Conservation (phyloP, 2,797 vertebrate genomes). For the Psittacula echo region DNA sequence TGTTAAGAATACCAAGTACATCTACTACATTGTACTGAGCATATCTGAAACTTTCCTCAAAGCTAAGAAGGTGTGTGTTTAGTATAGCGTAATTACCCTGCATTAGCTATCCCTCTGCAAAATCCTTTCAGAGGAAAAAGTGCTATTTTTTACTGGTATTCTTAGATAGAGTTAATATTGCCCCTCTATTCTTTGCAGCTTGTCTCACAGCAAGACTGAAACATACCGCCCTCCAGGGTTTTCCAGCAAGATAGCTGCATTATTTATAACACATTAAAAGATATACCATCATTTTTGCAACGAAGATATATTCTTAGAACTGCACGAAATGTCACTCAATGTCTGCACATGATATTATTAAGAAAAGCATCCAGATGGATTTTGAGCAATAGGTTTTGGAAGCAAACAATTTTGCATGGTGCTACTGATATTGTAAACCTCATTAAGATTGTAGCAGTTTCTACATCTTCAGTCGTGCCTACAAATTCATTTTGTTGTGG, state of each 20-base stretch:
- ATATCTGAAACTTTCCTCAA: not conserved
- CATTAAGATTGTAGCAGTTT: not conserved
- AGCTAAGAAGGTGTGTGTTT: not conserved
- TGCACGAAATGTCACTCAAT: not conserved
- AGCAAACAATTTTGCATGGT: not conserved
- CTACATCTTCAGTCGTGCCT: not conserved
- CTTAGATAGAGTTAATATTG: not conserved
- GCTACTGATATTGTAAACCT: not conserved
- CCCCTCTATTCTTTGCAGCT: not conserved
- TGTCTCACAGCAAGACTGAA: not conserved
- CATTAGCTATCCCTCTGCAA: not conserved
- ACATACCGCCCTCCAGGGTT: not conserved
- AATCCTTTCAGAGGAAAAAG: not conserved
- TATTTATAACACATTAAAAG: constrained; percentile 27
- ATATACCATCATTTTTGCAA: not conserved
- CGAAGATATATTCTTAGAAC: not conserved
- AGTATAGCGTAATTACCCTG: not conserved
- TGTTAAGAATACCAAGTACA: not conserved
- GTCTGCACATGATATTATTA: not conserved
- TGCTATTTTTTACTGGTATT: not conserved
- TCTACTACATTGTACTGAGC: not conserved
- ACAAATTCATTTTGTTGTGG: not conserved
- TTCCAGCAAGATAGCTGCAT: not conserved
- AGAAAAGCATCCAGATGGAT: not conserved
- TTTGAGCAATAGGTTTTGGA: not conserved